A percentile compares a stretch with the other conserved stretches of the same genome.
Evolutionary conservation across 53 echinoderm and acorn worm species (phyloP).

Genomic region (Holothuria leucospilota): DNA sequence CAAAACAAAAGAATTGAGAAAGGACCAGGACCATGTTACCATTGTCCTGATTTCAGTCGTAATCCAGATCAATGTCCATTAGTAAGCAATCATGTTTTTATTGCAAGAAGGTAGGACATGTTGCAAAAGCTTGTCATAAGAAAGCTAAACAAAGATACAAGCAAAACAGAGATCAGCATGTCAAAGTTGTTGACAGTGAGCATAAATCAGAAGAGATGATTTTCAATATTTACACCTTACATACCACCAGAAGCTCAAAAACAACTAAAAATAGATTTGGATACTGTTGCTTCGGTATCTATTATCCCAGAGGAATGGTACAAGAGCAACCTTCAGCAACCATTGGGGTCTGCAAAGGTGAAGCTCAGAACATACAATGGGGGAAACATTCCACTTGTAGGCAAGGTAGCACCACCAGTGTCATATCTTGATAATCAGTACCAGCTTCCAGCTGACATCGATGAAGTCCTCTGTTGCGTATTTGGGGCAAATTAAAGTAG

Average conservation of each 20-base stretch:
- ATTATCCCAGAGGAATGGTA: constrained; percentile 31
- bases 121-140: constrained; percentile 59
- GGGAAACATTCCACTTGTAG: constrained; percentile 32
- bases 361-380: constrained; percentile 46
- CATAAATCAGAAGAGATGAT: background rate
- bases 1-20: background rate
- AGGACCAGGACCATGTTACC: background rate
- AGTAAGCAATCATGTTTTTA: background rate
- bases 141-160: too few species aligned
- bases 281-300: constrained; percentile 39
- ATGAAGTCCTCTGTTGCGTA: constrained; percentile 44
- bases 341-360: constrained; percentile 28
- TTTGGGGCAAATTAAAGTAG: background rate
- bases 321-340: constrained; percentile 1
- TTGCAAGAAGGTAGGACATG: constrained; percentile 67
- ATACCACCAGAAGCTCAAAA: background rate
- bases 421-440: background rate
- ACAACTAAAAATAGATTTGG: constrained; percentile 37
- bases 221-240: constrained; percentile 39
- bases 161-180: too few species aligned
- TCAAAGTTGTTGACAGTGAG: background rate
- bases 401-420: constrained; percentile 14
- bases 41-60: background rate
- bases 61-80: background rate
- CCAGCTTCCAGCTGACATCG: background rate